Base-by-base conservation (phyloP, 2,113 vertebrate genomes). In the Nesoenas mayeri region DNA sequence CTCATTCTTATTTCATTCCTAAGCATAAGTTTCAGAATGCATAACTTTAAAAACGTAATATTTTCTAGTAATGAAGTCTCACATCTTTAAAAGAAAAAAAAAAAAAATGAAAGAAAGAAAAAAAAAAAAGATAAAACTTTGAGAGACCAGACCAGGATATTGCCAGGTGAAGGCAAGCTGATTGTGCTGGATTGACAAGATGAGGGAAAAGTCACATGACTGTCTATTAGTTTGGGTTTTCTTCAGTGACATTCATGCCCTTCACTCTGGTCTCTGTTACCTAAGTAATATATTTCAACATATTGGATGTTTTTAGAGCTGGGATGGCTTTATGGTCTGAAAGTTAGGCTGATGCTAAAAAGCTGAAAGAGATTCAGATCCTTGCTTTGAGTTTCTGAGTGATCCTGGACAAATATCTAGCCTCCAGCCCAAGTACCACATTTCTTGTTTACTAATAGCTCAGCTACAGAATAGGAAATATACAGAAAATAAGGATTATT, bases 211-310 rank as follows among this genome's bases (percentile, higher is more conserved):
- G 32, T 42, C 29, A 36, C 20, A 19, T 1, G 1, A 60, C 38
- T 44, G 3, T 31, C 56, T 54, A 5, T n/a, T 38, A 71, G 9
- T 3, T 17, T 44, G 7, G 13, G 2, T 0, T 0, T 42, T 38
- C 12, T 4, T 12, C 8, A 6, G 5, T 17, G 26, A 79, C 56
- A 75, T 47, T 54, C 12, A 48, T 44, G 15, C 2, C 9, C 72
- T 69, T 79, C 4, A 25, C 5, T 80, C 19, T 26, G 5, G 1
- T 56, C 79, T 72, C 32, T 56, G 10, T 36, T 85, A n/a, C 19
- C 14, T 51, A 20, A 53, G 4, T 12, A 71, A 50, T 22, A 32
- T 1, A 15, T 73, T 51, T 78, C 29, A 61, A 8, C 5, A 2
- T 40, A 10, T 3, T 38, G 15, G 6, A 7, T 38, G 15, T 15